Percentiles rank a stretch among this genome's conserved stretches.
Conservation (phyloP, 1,140 invertebrate species). For the Caenorhabditis latens region DNA sequence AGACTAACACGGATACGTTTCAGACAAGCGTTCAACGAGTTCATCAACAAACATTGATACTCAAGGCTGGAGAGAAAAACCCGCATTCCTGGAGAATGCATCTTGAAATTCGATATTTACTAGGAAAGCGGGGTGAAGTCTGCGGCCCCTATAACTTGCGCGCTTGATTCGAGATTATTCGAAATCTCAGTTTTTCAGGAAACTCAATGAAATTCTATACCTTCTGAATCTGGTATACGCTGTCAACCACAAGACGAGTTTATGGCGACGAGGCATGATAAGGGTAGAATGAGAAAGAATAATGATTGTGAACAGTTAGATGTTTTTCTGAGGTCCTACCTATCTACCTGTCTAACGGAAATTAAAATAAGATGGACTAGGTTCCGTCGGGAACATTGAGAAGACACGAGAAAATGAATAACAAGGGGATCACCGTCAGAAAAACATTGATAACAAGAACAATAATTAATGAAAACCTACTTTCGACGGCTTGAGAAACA, state of each 20-base stretch:
- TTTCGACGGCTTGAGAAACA: not conserved
- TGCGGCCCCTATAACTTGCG: not conserved
- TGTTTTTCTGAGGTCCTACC: not conserved
- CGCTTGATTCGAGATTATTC: not conserved
- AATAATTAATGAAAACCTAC: conserved; percentile 8
- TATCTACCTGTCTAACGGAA: too few relatives aligned
- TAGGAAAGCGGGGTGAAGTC: not conserved
- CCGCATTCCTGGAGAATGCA: not conserved
- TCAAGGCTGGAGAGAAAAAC: not conserved
- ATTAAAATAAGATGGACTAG: too few relatives aligned
- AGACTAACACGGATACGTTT: too few relatives aligned
- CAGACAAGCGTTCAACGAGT: not conserved
- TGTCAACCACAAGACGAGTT: not conserved
- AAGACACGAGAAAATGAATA: not conserved
- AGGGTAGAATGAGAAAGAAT: not conserved
- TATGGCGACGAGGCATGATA: not conserved
- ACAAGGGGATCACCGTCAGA: not conserved
- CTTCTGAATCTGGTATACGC: conserved; percentile 36
- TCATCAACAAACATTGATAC: not conserved
- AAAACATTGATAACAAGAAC: not conserved
- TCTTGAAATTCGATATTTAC: conserved; percentile 26
- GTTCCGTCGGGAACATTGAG: too few relatives aligned
- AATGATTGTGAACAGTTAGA: not conserved
- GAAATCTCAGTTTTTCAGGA: not conserved
- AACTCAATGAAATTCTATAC: conserved; percentile 36